Base-by-base conservation (phyloP, 2,797 vertebrate genomes). In the Melanotaenia nigrans region DNA sequence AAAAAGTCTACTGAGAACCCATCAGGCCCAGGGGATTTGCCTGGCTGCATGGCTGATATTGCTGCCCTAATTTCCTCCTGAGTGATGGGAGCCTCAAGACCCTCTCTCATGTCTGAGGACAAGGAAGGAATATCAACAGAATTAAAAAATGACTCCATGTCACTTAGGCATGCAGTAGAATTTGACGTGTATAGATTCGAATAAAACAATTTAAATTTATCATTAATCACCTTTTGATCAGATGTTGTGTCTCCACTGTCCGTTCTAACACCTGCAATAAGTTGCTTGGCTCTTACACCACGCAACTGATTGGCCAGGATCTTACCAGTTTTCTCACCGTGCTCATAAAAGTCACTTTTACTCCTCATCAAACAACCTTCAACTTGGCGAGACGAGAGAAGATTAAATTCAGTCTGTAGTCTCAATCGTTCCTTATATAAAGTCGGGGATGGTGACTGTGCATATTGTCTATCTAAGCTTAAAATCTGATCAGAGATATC, bases 351-450 rank as follows among this genome's bases (percentile, higher is more conserved):
- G 1, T 49, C 13, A 35, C 13, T 54, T 20, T 9, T 65, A 24
- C 13, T 65, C 3, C n/a, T 22, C 36, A 59, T 18, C 8, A 73
- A 32, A 30, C 24, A 22, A 5, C 40, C 25, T 47, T 36, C 55
- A 33, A 72, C 30, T 8, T 71, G 68, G 3, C 10, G 16, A 8
- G 32, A 45, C 5, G 59, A 62, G 16, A 75, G 24, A 11, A 75
- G 22, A 45, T 75, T 36, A 11, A 68, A 53, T 62, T 68, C 18
- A 14, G 73, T 56, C 20, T 75, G 51, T 12, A 75, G 54, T 16
- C 36, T 75, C 32, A 73, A 22, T 6, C 24, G 14, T n/a, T 73
- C 56, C 14, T 59, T 58, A 20, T 73, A 36, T 16, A 73, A 22
- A 10, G 47, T 42, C 30, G 63, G 30, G 0, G 57, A 38, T 28